Base-by-base conservation (phyloP, 2,797 vertebrate species). In the Pterois miles region DNA sequence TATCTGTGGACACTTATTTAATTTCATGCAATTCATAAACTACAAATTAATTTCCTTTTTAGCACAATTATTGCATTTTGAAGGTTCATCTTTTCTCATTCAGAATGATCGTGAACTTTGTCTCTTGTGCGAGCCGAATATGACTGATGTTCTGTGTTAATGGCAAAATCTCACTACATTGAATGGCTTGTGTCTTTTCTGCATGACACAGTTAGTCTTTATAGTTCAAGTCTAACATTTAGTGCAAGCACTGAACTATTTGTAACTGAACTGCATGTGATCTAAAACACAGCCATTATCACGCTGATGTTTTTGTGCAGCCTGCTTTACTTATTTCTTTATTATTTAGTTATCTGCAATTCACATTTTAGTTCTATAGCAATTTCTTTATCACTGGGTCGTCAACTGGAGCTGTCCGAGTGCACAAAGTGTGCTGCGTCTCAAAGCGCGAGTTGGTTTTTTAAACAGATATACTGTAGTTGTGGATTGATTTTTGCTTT, bases 1-100 rank as follows among this genome's bases (percentile, higher is more conserved):
- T 95, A 95, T 96, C 95, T 96, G 93, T 94, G 94, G 93, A 93
- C 94, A 94, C 93, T 95, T 95, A 96, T 96, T 96, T 94, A 94
- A 95, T 94, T 95, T 96, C 92, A 94, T 95, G 93, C 94, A 94
- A 96, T 96, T 96, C 95, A 94, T 92, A 95, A 94, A 96, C 93
- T 94, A 94, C 92, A 94, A 93, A 92, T 91, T 86, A 79, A 92
- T 86, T 92, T 88, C 59, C 79, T 82, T 81, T 87, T 86, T 22
- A 18, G 40, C 57, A 33, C 58, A 95, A 93, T 95, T 95, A 95
- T 94, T 95, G 93, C 93, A 93, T 94, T 94, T 94, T 93, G 95
- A 97, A 97, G 96, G 95, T 96, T 95, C 93, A 94, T 95, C 93
- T 82, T 91, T 91, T 97, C 94, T 93, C 91, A 94, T 92, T 92